Evolutionary conservation across 2,797 vertebrate genomes (phyloP), one percentile per base, ranked within the genome.

Genomic region (Mionectes olivaceus): DNA sequence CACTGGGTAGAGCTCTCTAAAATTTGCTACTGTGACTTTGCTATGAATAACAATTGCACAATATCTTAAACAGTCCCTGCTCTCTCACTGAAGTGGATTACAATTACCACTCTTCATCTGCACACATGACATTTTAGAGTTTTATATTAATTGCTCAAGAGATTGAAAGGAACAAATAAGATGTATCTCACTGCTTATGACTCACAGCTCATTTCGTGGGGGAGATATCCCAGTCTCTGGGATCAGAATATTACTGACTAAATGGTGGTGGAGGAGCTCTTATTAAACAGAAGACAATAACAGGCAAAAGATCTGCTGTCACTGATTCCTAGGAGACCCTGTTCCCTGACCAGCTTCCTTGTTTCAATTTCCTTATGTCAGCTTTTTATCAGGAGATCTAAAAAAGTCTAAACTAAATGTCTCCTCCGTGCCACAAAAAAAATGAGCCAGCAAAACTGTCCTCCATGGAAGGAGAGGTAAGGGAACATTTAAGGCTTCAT

Each of bases 191-290:
- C 23, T 77, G 61, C 52, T 80, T 68, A n/a, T 43, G 69, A 33
- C 37, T 71, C 76, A 28, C 10, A 63, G 27, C 19, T 73, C 10
- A 27, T 7, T 37, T 6, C 0, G 0, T 30, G 50, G 17, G 17
- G 16, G 28, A 52, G 17, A 28, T 17, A 30, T 4, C 27, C 37
- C n/a, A n/a, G 10, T 18, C 22, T 56, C 60, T 30, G 52, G 32
- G 28, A 85, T 63, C 28, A 69, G 33, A 70, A 44, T 32, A 30
- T 68, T 41, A 71, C 10, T 2, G 11, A 44, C 33, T 43, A 37
- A 63, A 68, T 37, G 35, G 39, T 13, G 5, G 19, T 25, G 23
- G 17, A 67, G 25, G 5, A 74, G 33, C 9, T 88, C 65, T 47
- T 10, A 59, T 32, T 35, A 57, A 84, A 87, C 4, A 52, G 7